Evolutionary conservation across 2,113 vertebrate genomes (phyloP).

Genomic region (pig (Sus scrofa)): DNA sequence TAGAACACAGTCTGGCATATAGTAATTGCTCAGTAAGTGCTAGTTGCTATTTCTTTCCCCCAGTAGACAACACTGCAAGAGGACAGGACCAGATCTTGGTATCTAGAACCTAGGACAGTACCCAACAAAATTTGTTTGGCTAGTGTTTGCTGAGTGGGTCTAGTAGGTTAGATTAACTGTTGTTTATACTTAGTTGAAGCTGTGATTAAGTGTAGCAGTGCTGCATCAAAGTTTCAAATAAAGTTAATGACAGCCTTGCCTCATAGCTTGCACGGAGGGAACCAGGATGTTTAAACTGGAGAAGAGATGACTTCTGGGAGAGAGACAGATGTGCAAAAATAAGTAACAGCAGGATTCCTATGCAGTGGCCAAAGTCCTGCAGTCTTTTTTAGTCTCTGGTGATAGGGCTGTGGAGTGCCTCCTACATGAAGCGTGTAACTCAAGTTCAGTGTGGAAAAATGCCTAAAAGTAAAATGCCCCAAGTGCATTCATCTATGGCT

Average conservation of each 20-base stretch:
- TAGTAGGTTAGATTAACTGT: neutral
- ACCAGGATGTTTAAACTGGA: constrained; percentile 1
- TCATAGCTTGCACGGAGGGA: neutral
- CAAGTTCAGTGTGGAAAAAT: neutral
- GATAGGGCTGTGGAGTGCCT: neutral
- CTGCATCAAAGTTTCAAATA: neutral
- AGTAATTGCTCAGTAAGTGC: neutral
- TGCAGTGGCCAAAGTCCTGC: neutral
- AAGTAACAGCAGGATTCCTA: neutral
- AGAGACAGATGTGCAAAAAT: neutral
- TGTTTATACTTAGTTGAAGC: neutral
- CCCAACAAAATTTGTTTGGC: neutral
- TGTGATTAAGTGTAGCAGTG: neutral
- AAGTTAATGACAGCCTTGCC: neutral
- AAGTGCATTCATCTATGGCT: neutral
- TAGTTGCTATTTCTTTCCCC: neutral
- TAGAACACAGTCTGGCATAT: neutral
- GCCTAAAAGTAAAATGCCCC: neutral
- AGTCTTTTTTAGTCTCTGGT: neutral
- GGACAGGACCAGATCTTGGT: neutral
- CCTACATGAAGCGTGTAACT: neutral
- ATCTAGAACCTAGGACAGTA: neutral
- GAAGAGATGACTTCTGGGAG: neutral
- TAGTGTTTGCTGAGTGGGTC: neutral
- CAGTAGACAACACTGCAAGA: neutral